Percentiles rank a stretch among this genome's conserved stretches.
These are phyloP conservation scores for Machimus rusticus DNA, from an alignment of 2,888 invertebrate species.

Conservation along the genomic window DNA sequence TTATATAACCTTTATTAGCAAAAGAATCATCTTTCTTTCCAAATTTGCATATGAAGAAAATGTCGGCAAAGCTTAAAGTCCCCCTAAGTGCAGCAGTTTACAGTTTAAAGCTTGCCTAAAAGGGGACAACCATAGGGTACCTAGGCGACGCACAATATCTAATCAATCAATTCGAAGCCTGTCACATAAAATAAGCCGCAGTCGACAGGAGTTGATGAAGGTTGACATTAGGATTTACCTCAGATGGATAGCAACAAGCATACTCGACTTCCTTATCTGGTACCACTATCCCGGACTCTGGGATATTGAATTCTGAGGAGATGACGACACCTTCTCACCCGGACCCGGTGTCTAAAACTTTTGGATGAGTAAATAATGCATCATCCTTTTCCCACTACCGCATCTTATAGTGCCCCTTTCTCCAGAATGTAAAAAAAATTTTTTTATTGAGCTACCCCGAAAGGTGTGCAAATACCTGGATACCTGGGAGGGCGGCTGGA, in stretches of 20 bases:
- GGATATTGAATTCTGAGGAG: background rate
- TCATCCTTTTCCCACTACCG: background rate
- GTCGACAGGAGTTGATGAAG: conserved; percentile 4
- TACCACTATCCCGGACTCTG: background rate
- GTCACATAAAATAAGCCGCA: conserved; percentile 11
- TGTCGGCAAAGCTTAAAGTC: background rate
- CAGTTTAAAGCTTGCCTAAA: background rate
- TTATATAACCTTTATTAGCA: background rate
- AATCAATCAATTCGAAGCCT: conserved; percentile 3
- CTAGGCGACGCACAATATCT: background rate
- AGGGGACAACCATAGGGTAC: background rate
- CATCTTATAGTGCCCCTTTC: background rate
- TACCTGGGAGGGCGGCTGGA: background rate
- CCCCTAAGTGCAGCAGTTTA: background rate
- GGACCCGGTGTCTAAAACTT: background rate
- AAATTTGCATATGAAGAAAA: background rate
- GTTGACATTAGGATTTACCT: conserved; percentile 8
- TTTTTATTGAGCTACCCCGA: background rate
- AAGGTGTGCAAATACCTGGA: background rate
- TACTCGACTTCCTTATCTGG: background rate
- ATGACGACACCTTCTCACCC: background rate
- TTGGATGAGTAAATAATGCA: background rate
- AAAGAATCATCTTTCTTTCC: background rate
- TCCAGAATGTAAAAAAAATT: background rate
- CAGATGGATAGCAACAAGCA: background rate